Base-by-base conservation (phyloP, 2,888 invertebrate species). In the Diabrotica balteata region DNA sequence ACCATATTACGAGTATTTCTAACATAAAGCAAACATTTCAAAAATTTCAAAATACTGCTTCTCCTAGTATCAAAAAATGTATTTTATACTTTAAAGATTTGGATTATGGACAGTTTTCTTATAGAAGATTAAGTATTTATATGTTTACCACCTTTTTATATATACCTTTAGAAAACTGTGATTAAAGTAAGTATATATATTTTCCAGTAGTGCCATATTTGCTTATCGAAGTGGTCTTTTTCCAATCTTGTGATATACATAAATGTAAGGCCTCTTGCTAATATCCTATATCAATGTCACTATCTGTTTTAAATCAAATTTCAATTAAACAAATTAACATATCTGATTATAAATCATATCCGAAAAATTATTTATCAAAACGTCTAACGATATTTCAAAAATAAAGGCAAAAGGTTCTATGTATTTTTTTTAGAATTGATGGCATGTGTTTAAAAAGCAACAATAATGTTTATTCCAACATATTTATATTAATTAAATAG, bases 131-230 rank as follows among this genome's bases (percentile, higher is more conserved):
- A 32, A 32, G 32, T 32, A 32, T 32, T 32, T 32, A 32, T 32
- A 32, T 32, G 32, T 32, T 32, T 47, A 47, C 47, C 47, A 47
- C 8, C 45, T 32, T 32, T 32, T 9, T 57, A 42, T 57, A 44
- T 45, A 44, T 9, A 43, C 45, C 11, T 49, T 67, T 67, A 62
- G 62, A 58, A 58, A 61, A 43, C 69, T 69, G 66, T 69, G 69
- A 66, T 69, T 62, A 62, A 53, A 54, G 22, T 17, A 9, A 32
- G 32, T 32, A 8, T 57, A 59, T 17, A 49, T 66, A 58, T 68
- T 68, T 66, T 65, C 68, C 62, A 66, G 66, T 69, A 69, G 69
- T 66, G 69, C 69, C 66, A 66, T 66, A 63, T 63, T 66, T 59
- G 62, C 66, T 66, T 69, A 67, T 66, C 45, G 32, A 66, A 66